Evolutionary conservation across 2,113 vertebrate species (phyloP).

Genomic region (Gasterosteus aculeatus): DNA sequence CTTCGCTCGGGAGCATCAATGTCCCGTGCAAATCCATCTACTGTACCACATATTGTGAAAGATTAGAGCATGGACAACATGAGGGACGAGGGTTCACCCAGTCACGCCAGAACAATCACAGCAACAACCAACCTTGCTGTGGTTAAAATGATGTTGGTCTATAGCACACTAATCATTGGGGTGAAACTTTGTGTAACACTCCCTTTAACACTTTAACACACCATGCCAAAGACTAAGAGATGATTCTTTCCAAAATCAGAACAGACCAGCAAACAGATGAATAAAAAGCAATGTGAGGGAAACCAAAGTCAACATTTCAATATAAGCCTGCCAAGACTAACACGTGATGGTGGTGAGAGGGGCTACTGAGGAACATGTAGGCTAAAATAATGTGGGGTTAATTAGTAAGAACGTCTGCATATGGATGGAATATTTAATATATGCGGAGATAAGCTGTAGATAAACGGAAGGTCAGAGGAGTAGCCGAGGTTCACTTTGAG

Average conservation of each 20-base stretch:
- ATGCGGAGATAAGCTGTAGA: constrained; percentile 10
- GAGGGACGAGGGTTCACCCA: background rate
- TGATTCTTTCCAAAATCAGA: too few species aligned
- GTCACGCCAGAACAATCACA: background rate
- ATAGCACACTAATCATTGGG: background rate
- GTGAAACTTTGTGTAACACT: background rate
- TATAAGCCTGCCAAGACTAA: too few species aligned
- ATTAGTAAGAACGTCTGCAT: too few species aligned
- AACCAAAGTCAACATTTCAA: too few species aligned
- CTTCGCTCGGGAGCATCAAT: too few species aligned
- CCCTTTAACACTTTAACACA: background rate
- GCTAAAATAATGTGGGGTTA: too few species aligned
- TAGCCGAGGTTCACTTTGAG: constrained; percentile 23
- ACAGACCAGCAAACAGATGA: too few species aligned
- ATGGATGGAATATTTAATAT: constrained; percentile 17
- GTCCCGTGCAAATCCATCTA: too few species aligned
- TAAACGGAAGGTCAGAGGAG: constrained; percentile 24
- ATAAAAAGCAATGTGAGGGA: too few species aligned
- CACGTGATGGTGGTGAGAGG: too few species aligned
- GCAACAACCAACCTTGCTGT: background rate
- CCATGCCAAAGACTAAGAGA: too few species aligned
- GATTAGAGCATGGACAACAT: background rate
- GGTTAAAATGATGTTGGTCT: background rate
- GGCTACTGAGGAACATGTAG: too few species aligned
- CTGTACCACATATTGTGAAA: background rate